A percentile compares a stretch with the other conserved stretches of the same genome.
Conservation (phyloP, 2,113 vertebrate species). For the Alaudala cheleensis region DNA sequence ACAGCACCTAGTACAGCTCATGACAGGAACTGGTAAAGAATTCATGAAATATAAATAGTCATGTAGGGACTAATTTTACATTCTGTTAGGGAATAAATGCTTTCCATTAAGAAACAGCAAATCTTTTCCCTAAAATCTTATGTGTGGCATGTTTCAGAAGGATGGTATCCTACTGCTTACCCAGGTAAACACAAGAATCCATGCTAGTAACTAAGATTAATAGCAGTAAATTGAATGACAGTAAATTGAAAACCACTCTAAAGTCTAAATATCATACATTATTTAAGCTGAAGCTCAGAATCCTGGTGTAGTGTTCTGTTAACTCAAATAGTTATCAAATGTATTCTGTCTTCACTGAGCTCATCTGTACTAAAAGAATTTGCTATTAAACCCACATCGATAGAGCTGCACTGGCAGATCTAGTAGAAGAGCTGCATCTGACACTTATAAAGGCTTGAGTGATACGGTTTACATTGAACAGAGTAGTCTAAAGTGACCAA, state of each 20-base stretch:
- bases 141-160: not conserved
- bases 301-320: not conserved
- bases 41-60: not conserved
- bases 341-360: not conserved
- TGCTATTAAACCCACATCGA: accelerated
- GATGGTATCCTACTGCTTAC: not conserved
- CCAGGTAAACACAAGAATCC: not conserved
- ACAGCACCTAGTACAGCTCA: not conserved
- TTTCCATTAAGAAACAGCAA: not conserved
- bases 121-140: not conserved
- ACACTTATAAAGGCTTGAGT: not conserved
- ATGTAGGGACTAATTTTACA: not conserved
- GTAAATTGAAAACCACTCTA: not conserved
- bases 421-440: not conserved
- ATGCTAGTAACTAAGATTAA: not conserved
- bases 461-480: not conserved
- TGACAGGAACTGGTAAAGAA: not conserved
- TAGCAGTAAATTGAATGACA: not conserved
- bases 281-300: not conserved
- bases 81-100: not conserved
- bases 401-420: not conserved
- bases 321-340: not conserved
- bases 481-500: not conserved
- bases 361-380: not conserved
- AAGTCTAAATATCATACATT: not conserved